phyloP scores from a whole-genome alignment of 2,888 invertebrate species.

The Ornithoptera alexandrae region DNA sequence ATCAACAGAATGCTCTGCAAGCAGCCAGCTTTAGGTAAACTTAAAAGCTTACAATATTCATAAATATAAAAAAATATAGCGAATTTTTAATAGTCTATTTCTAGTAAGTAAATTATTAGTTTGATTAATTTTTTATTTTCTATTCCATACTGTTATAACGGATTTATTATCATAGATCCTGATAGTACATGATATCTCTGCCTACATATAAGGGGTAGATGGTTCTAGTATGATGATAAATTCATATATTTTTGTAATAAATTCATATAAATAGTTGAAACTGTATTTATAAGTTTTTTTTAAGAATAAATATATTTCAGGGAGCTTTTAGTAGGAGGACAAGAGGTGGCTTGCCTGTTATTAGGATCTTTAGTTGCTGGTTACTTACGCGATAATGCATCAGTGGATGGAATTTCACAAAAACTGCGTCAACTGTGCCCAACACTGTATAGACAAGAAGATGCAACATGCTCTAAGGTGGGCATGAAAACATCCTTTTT shows the following conservation, averaged over 20 bases:
- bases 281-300: neutral
- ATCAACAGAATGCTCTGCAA: slow-evolving; percentile 82
- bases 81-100: neutral
- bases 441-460: slow-evolving; percentile 94
- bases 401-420: slow-evolving; percentile 93
- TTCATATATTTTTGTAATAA: too few species aligned
- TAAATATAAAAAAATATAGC: neutral
- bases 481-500: too few species aligned
- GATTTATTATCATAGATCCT: too few species aligned
- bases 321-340: slow-evolving; percentile 88
- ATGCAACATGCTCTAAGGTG: slow-evolving; percentile 97
- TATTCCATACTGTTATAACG: too few species aligned
- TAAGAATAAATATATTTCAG: slow-evolving; percentile 52
- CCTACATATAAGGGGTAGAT: too few species aligned
- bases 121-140: too few species aligned
- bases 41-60: neutral
- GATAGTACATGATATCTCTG: too few species aligned
- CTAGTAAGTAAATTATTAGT: too few species aligned
- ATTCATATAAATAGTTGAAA: too few species aligned
- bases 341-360: slow-evolving; percentile 83
- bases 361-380: slow-evolving; percentile 93
- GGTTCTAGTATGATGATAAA: too few species aligned
- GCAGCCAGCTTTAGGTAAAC: slow-evolving; percentile 80
- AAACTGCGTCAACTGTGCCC: slow-evolving; percentile 95
- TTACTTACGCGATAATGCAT: slow-evolving; percentile 96